These are phyloP conservation scores for Rhagonycha lutea DNA, from an alignment of 2,888 invertebrate species.

Conservation along the genomic window DNA sequence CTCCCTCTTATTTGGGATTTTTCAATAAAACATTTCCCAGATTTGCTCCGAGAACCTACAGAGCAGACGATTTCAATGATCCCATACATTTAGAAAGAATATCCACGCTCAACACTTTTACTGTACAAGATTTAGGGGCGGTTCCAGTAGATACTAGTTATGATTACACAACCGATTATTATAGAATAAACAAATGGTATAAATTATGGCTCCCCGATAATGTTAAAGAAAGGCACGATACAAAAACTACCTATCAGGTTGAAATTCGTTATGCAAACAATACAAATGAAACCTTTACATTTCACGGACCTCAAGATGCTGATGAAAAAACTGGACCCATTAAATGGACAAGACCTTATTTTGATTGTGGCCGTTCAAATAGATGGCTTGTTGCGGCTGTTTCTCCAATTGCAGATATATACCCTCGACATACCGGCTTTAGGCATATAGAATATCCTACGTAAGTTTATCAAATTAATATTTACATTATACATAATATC, in stretches of 20 bases:
- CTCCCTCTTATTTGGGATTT: slow-evolving; percentile 91
- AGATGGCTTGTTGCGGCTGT: slow-evolving; percentile 95
- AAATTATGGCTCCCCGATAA: slow-evolving; percentile 88
- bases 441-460: slow-evolving; percentile 92
- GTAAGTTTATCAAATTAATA: slow-evolving; percentile 59
- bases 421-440: slow-evolving; percentile 90
- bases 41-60: slow-evolving; percentile 91
- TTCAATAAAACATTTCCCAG: slow-evolving; percentile 94
- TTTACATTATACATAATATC: not conserved
- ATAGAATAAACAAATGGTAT: slow-evolving; percentile 94
- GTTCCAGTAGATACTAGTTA: slow-evolving; percentile 73
- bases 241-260: slow-evolving; percentile 91
- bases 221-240: slow-evolving; percentile 79
- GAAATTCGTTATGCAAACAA: slow-evolving; percentile 93
- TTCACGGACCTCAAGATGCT: slow-evolving; percentile 89
- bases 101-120: slow-evolving; percentile 92
- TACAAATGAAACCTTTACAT: slow-evolving; percentile 95
- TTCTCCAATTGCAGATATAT: slow-evolving; percentile 93
- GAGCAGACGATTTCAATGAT: slow-evolving; percentile 93
- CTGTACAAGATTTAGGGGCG: slow-evolving; percentile 83
- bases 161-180: slow-evolving; percentile 90
- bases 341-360: slow-evolving; percentile 92
- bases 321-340: slow-evolving; percentile 93
- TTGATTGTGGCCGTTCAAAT: slow-evolving; percentile 93
- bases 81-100: slow-evolving; percentile 94